These are phyloP conservation scores for Orius insidiosus DNA, from an alignment of 1,140 invertebrate species.

Conservation along the genomic window DNA sequence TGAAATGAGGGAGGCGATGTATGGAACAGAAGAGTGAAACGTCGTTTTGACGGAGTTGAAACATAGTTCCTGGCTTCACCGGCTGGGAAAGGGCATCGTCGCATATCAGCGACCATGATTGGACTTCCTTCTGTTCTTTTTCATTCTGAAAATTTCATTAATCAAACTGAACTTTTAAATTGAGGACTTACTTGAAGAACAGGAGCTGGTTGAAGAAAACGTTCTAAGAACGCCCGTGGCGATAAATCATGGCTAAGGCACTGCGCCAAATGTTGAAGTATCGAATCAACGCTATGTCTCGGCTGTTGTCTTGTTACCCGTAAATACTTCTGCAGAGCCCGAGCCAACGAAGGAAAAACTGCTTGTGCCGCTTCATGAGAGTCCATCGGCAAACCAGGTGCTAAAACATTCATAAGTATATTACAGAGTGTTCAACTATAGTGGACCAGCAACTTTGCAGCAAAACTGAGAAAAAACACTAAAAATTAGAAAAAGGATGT, in stretches of 20 bases:
- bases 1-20: slow-evolving; percentile 75
- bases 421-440: background rate
- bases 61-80: slow-evolving; percentile 60
- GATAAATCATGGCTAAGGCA: slow-evolving; percentile 85
- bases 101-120: slow-evolving; percentile 86
- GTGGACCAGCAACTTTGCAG: background rate
- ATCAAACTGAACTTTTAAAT: background rate
- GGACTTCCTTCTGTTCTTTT: slow-evolving; percentile 52
- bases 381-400: slow-evolving; percentile 56
- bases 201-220: slow-evolving; percentile 59
- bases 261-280: slow-evolving; percentile 66
- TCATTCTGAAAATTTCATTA: slow-evolving; percentile 38
- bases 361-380: slow-evolving; percentile 90
- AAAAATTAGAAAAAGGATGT: background rate
- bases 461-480: background rate
- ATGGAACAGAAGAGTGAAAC: slow-evolving; percentile 78
- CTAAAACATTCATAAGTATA: slow-evolving; percentile 4
- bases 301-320: slow-evolving; percentile 89
- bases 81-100: slow-evolving; percentile 74
- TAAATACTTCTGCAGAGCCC: slow-evolving; percentile 90
- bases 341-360: slow-evolving; percentile 88
- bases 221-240: slow-evolving; percentile 83
- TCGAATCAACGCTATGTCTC: slow-evolving; percentile 81
- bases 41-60: slow-evolving; percentile 86
- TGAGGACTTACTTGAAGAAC: slow-evolving; percentile 35